Evolutionary conservation across 64 coral and sea anemone genomes (phyloP).

Genomic region (Porites australiensis): DNA sequence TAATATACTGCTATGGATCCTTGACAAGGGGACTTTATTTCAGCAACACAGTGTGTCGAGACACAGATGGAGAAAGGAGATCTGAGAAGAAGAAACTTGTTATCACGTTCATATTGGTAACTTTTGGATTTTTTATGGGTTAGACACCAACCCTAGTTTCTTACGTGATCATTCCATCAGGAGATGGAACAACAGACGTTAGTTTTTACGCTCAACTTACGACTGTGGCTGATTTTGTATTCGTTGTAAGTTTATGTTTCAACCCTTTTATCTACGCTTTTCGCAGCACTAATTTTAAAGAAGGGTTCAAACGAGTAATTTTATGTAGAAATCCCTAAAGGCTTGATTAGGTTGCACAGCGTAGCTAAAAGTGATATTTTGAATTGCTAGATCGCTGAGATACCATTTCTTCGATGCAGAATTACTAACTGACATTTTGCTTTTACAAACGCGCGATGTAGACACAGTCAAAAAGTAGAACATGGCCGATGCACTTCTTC

Average conservation of each 20-base stretch:
- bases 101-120: background rate
- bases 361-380: too few species aligned
- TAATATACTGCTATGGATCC: conserved; percentile 24
- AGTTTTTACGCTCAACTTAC: background rate
- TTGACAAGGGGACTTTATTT: conserved; percentile 56
- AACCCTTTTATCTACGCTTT: background rate
- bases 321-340: background rate
- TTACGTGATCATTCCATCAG: background rate
- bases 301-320: background rate
- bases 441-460: too few species aligned
- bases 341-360: too few species aligned
- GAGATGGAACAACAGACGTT: background rate
- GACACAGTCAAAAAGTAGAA: too few species aligned
- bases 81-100: too few species aligned
- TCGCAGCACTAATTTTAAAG: too few species aligned
- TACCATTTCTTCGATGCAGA: too few species aligned
- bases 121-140: background rate
- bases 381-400: too few species aligned
- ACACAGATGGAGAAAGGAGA: background rate
- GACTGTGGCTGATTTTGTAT: background rate
- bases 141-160: background rate
- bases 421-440: too few species aligned
- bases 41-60: conserved; percentile 36
- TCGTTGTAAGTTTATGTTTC: background rate
- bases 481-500: too few species aligned